Evolutionary conservation across 2,888 invertebrate species (phyloP), one percentile per base, ranked within the genome.

Genomic region (Salticus scenicus): DNA sequence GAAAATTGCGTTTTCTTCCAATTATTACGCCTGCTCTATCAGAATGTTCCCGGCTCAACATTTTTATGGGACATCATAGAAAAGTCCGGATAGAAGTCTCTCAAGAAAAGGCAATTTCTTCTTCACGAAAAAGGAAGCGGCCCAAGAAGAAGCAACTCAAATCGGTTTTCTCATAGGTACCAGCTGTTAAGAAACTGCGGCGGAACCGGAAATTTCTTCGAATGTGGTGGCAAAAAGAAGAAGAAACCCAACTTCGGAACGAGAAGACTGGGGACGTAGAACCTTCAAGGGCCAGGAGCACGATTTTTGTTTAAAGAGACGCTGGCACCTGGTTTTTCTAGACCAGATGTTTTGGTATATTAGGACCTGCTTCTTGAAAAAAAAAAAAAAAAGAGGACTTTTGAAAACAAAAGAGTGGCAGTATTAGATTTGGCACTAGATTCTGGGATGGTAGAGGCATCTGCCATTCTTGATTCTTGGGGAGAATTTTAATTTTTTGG

Each of bases 131-230:
- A 7, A 30, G 31, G 66, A 66, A 66, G 17, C 30, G 2, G n/a
- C 17, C 17, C 17, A 63, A 63, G 4, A 66, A 30, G 30, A 66
- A 66, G 31, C 31, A 31, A n/a, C 31, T 30, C 31, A 30, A 66
- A 28, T 31, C 30, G 66, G 8, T 57, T 57, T 57, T 57, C 57
- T 57, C 57, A 57, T 57, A 66, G 31, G 66, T 31, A 66, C 81
- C 81, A 82, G 81, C 81, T 82, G 81, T 82, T 78, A 20, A 17
- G 7, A 33, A 12, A 33, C 20, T 41, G 42, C 66, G 37, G 47
- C 74, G 81, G 81, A 82, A 82, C 81, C 74, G 81, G 81, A 82
- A 82, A 70, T 74, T 72, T 63, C 73, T 73, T 51, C 82, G n/a
- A 28, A 71, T 71, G 75, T 66, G 76, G 76, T 75, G 76, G 75